phyloP scores from a whole-genome alignment of 1,140 invertebrate genomes.

The Diachasma alloeum region DNA sequence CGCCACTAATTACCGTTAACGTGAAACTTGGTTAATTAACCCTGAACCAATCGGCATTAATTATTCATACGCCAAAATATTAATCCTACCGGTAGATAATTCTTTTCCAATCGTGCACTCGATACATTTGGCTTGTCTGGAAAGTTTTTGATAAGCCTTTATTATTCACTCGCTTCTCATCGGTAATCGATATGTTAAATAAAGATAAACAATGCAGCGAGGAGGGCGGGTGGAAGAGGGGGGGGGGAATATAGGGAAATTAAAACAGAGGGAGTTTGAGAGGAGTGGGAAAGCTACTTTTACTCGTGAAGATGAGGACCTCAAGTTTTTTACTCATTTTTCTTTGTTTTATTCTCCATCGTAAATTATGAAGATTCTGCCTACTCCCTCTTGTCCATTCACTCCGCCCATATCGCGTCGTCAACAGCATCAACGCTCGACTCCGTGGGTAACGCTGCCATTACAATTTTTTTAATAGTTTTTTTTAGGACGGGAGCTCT shows the following conservation, averaged over 20 bases:
- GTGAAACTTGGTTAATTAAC: slow-evolving; percentile 50
- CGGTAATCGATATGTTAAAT: slow-evolving; percentile 5
- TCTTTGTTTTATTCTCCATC: slow-evolving; percentile 21
- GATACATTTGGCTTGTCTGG: neutral
- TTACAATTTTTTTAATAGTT: slow-evolving; percentile 29
- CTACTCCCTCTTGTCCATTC: slow-evolving; percentile 20
- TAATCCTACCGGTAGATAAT: neutral
- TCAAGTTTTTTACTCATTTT: neutral
- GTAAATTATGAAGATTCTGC: slow-evolving; percentile 31
- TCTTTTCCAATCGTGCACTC: neutral
- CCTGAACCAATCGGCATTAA: slow-evolving; percentile 38
- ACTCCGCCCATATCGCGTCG: neutral
- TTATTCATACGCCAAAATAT: slow-evolving; percentile 31
- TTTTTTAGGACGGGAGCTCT: neutral
- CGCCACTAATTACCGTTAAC: slow-evolving; percentile 55
- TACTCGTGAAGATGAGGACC: neutral
- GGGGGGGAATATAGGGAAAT: neutral
- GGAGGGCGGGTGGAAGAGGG: neutral
- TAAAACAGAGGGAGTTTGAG: neutral
- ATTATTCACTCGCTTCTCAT: neutral
- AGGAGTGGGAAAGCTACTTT: neutral
- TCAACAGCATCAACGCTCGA: neutral
- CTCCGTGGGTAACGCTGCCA: slow-evolving; percentile 16
- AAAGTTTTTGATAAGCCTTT: neutral
- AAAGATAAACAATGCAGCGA: neutral